Base-by-base conservation (phyloP, 2,888 invertebrate genomes). In the Nudaria mundana region DNA sequence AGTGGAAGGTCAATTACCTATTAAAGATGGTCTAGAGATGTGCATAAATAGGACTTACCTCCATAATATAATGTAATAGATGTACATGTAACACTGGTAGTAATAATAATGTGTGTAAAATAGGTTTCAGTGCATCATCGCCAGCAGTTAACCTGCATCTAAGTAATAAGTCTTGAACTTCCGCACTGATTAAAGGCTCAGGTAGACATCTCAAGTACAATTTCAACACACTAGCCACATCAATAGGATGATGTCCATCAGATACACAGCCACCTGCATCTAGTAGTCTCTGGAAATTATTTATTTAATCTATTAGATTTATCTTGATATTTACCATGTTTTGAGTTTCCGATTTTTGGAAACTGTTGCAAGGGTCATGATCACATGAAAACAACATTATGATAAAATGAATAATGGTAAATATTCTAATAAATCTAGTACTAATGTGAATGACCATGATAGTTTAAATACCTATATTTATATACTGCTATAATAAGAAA, bases 221-320 rank as follows among this genome's bases (percentile, higher is more conserved):
- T 74, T 97, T 97, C 14, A 97, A 83, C 18, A 97, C 92, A 71
- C 94, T 95, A 1, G 97, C 96, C 10, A 97, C 93, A 81, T 98
- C 97, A 56, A 95, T 92, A 1, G 95, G 94, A 66, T 94, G 92
- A 70, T 94, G 93, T 2, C 92, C 92, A 34, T 92, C 92, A 10
- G 92, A 92, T 33, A 96, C 87, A 36, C 87, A 89, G 34, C 92
- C 92, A 5, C 95, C 95, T 30, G 91, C 91, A 68, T 96, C 95
- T 41, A 96, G 74, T 44, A 91, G 81, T 59, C 91, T 79, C 94
- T 94, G 76, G 3, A 35, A 52, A 4, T 13, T n/a, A n/a, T n/a
- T n/a, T n/a, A n/a, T n/a, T n/a, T n/a, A n/a, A n/a, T n/a, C n/a
- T n/a, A n/a, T n/a, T n/a, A n/a, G n/a, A n/a, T n/a, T n/a, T n/a